Percentiles rank a stretch among this genome's conserved stretches.
Evolutionary conservation across 2,797 vertebrate species (phyloP).

Genomic region (Rachycentron canadum): DNA sequence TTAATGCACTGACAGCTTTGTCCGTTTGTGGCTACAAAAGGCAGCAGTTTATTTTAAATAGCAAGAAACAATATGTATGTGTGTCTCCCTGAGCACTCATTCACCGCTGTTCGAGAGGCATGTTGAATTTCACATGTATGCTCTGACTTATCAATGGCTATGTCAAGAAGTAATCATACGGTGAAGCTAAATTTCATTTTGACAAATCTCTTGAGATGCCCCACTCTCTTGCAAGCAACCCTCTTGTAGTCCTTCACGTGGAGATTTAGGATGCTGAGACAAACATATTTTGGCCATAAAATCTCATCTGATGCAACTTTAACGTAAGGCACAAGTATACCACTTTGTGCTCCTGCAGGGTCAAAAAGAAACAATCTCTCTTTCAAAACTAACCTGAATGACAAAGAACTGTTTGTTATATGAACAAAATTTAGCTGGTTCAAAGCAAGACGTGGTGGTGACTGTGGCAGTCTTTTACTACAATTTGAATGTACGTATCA

Average conservation of each 20-base stretch:
- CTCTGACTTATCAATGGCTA: slow-evolving; percentile 14
- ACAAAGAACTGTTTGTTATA: not conserved
- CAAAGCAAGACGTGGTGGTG: not conserved
- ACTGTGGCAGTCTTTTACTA: not conserved
- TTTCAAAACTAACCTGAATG: rapidly evolving
- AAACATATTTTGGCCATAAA: slow-evolving; percentile 2
- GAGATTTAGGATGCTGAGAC: slow-evolving; percentile 20
- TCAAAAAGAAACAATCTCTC: not conserved
- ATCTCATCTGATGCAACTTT: slow-evolving; percentile 5
- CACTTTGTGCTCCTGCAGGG: not conserved
- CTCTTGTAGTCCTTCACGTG: not conserved
- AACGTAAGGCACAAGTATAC: not conserved
- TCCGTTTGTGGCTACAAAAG: not conserved
- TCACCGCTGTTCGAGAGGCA: not conserved
- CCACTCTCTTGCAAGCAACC: not conserved
- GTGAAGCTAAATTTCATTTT: slow-evolving; percentile 29
- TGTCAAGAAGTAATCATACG: slow-evolving; percentile 2
- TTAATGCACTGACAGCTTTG: not conserved
- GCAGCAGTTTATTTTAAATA: slow-evolving; percentile 2
- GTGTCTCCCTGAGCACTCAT: slow-evolving; percentile 7
- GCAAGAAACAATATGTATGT: not conserved
- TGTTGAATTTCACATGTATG: slow-evolving; percentile 10
- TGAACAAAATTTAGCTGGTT: not conserved
- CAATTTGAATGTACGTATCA: not conserved
- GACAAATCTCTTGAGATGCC: slow-evolving; percentile 22